These are phyloP conservation scores for Peromyscus nudipes DNA, from an alignment of 2,797 vertebrate genomes.

Conservation along the genomic window DNA sequence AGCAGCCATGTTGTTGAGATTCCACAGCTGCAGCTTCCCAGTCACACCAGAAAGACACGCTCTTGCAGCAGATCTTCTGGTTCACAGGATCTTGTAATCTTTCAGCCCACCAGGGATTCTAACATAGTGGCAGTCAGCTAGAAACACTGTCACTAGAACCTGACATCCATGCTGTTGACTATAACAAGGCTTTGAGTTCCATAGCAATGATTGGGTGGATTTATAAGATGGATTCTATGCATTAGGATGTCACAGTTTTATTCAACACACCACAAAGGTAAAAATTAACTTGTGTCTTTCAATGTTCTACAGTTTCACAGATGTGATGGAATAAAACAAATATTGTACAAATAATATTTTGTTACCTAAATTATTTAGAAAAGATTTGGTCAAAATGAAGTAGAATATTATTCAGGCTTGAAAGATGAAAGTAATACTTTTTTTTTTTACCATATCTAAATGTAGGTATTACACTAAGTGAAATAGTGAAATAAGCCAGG, in stretches of 20 bases:
- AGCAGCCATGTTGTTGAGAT: background rate
- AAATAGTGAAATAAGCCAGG: background rate
- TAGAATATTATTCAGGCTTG: background rate
- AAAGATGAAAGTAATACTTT: background rate
- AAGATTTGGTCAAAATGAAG: background rate
- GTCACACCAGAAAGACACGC: background rate
- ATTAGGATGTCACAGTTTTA: background rate
- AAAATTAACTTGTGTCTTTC: background rate
- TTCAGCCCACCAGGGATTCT: background rate
- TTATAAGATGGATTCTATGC: background rate
- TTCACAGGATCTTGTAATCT: too few relatives aligned
- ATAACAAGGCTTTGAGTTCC: background rate
- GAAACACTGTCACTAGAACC: background rate
- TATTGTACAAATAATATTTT: background rate
- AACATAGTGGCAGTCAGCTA: background rate
- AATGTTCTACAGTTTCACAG: background rate
- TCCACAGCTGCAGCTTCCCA: background rate
- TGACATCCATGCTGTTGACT: background rate
- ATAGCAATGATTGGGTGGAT: background rate
- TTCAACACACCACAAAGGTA: background rate
- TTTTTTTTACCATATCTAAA: background rate
- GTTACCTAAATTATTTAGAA: constrained; percentile 27
- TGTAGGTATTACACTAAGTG: background rate
- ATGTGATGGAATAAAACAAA: background rate
- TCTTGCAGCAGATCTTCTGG: background rate